Evolutionary conservation across 64 coral and sea anemone genomes (phyloP).

Genomic region (Pocillopora verrucosa): DNA sequence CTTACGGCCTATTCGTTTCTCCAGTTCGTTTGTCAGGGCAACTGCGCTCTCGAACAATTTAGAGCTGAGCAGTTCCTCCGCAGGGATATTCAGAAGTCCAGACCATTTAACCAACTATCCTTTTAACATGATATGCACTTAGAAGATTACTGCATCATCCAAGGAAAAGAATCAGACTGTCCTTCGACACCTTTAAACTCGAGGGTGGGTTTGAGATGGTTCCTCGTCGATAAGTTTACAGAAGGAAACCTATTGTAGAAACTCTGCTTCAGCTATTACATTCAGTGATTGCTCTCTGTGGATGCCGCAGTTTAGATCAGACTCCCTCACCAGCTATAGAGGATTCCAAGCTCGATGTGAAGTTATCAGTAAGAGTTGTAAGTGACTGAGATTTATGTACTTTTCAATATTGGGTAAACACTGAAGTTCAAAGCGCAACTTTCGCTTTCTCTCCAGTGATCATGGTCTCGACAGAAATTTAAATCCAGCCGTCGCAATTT

Average conservation of each 20-base stretch:
- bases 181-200: slow-evolving; percentile 54
- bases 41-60: slow-evolving; percentile 31
- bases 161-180: slow-evolving; percentile 44
- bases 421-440: too few species aligned
- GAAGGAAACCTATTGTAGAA: slow-evolving; percentile 22
- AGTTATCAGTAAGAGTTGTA: not conserved
- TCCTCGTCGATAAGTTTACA: slow-evolving; percentile 1
- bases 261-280: not conserved
- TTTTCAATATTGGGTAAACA: not conserved
- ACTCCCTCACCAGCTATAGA: not conserved
- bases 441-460: too few species aligned
- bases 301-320: slow-evolving; percentile 44
- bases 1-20: not conserved
- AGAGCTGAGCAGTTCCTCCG: slow-evolving; percentile 9
- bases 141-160: slow-evolving; percentile 27
- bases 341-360: slow-evolving; percentile 50
- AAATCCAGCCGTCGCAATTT: too few species aligned
- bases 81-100: slow-evolving; percentile 49
- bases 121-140: slow-evolving; percentile 61
- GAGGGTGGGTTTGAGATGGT: slow-evolving; percentile 46
- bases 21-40: not conserved
- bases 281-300: slow-evolving; percentile 44
- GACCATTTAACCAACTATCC: slow-evolving; percentile 50
- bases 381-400: not conserved
- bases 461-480: too few species aligned